Base-by-base conservation (phyloP, 2,113 vertebrate species). In the Leptodactylus fuscus region DNA sequence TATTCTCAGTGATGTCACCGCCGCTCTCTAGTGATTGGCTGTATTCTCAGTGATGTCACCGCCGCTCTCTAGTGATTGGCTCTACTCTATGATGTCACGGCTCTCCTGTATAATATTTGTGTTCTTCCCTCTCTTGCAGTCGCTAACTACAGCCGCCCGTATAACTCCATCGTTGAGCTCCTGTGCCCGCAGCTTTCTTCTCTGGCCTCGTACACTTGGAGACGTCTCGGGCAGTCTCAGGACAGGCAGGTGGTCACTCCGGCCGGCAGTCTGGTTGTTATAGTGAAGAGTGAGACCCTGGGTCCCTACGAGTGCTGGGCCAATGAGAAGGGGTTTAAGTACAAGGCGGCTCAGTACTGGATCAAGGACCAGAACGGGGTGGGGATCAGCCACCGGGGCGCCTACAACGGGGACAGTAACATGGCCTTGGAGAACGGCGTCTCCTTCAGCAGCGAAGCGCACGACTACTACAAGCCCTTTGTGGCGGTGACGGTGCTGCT, bases 221-320 rank as follows among this genome's bases (percentile, higher is more conserved):
- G 71, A 13, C 89, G 73, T 0, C 0, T 0, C 0, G 0, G 0
- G 18, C 46, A 0, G 1, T 0, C 24, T 0, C 22, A 44, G 0
- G 22, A 67, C 2, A 34, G 8, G 60, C 16, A 77, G 0, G 51
- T 86, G 0, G 4, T 88, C 0, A 60, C 90, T 32, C 89, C 91
- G 0, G 38, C 88, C 2, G 70, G 89, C 38, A 91, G 89, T 0
- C 88, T 94, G 85, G 73, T 93, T 55, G 76, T 95, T 41, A 46
- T 94, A 0, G 87, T 91, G 48, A 89, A 49, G 2, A 75, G 4
- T 0, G 88, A 81, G 0, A 83, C 13, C 0, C 84, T 78, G 0
- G 94, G 94, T 16, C 87, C 88, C 18, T 94, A 94, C 86, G 88
- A 88, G 44, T 95, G 94, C 87, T 88, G 85, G 86, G 93, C 94